These are phyloP conservation scores for Cyclargus thomasi DNA, from an alignment of 1,140 invertebrate species.

Conservation along the genomic window DNA sequence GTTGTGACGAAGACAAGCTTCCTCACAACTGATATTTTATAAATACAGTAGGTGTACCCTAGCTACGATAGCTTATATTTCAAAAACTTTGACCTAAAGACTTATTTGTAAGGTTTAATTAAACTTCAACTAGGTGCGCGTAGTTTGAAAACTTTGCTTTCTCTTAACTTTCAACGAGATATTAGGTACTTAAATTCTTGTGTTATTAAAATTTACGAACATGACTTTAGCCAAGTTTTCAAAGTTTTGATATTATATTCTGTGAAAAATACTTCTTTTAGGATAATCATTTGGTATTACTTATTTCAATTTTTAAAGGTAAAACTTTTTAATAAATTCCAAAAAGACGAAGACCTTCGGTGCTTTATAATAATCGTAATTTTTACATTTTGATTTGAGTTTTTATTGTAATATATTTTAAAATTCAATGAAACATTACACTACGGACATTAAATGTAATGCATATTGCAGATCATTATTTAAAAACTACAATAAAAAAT, in stretches of 20 bases:
- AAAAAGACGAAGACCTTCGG: no score
- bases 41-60: no score
- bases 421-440: neutral
- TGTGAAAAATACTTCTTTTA: no score
- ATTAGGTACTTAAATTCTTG: neutral
- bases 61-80: no score
- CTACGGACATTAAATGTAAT: neutral
- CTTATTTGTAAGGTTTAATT: neutral
- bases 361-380: no score
- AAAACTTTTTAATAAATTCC: no score
- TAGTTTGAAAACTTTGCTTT: neutral
- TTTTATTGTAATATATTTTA: no score
- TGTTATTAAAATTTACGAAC: neutral
- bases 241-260: neutral
- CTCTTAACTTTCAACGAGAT: neutral
- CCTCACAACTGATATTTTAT: no score
- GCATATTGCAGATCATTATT: neutral
- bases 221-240: neutral
- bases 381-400: no score
- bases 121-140: neutral
- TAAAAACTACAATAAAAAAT: slow-evolving; percentile 6
- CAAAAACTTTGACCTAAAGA: neutral
- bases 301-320: no score
- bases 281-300: no score
- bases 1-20: no score